Percentiles rank a stretch among this genome's conserved stretches.
These are phyloP conservation scores for Drosophila fuyamai DNA, from an alignment of 1,140 invertebrate genomes.

Conservation along the genomic window DNA sequence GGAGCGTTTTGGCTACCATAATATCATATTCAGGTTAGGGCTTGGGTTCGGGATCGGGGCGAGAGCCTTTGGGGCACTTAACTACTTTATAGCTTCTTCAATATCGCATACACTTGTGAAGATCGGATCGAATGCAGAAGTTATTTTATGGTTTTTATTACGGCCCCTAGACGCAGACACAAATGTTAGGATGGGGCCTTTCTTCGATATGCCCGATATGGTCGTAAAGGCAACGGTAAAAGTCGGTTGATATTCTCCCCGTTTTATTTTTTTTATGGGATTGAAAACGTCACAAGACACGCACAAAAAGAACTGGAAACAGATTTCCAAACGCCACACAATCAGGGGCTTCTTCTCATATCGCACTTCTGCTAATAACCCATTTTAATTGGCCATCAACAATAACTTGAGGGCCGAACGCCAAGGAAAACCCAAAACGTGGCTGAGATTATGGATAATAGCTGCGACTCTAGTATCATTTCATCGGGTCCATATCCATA, in stretches of 20 bases:
- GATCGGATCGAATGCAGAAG: constrained; percentile 55
- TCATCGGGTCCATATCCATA: constrained; percentile 66
- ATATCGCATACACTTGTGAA: constrained; percentile 77
- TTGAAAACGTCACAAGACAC: constrained; percentile 42
- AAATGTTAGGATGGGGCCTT: constrained; percentile 33
- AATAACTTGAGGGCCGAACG: constrained; percentile 10
- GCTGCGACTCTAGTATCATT: constrained; percentile 61
- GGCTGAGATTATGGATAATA: constrained; percentile 52
- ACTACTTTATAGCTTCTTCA: constrained; percentile 78
- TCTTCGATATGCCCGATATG: constrained; percentile 9
- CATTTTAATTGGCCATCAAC: constrained; percentile 79
- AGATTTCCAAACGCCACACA: constrained; percentile 69
- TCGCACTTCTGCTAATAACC: constrained; percentile 73
- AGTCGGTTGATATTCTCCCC: constrained; percentile 28
- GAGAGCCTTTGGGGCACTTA: constrained; percentile 64
- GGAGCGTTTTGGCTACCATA: constrained; percentile 75
- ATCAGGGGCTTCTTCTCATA: constrained; percentile 54
- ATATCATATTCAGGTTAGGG: constrained; percentile 29
- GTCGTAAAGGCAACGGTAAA: constrained; percentile 49
- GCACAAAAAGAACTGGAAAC: constrained; percentile 24
- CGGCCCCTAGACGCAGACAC: constrained; percentile 31
- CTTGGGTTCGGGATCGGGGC: background rate
- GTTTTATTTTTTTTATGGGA: constrained; percentile 57
- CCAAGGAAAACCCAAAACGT: constrained; percentile 40
- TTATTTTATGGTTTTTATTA: constrained; percentile 52